Base-by-base conservation (phyloP, 2,113 vertebrate genomes). In the Vombatus ursinus region DNA sequence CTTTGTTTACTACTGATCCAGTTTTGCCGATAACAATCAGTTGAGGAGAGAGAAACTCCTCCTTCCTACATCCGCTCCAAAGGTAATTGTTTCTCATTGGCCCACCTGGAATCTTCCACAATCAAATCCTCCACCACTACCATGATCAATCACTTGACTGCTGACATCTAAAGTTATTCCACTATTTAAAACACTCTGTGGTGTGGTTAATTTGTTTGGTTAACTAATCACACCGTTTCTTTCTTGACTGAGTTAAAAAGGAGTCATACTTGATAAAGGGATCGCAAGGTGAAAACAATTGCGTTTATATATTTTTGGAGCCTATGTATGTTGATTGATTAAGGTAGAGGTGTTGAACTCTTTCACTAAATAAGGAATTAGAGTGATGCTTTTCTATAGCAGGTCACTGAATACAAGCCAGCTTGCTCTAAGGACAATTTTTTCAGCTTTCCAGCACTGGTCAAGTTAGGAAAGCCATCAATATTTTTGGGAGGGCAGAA, bases 401-500 rank as follows among this genome's bases (percentile, higher is more conserved):
- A 84, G 37, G n/a, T 84, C 68, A 44, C 5, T 84, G 68, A 84
- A 93, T 90, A 91, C 93, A 53, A 95, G 94, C 53, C 50, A 0
- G 92, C 84, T 96, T 95, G 92, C 97, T 96, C 93, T 95, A 95
- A 98, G 96, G 93, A 92, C 95, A 98, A 93, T 89, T 91, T 92
- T 96, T 91, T 28, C 91, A 97, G 96, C 90, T 97, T 97, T 96
- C 89, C 93, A 92, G 90, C 44, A 53, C 96, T 98, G 96, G 96
- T 94, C 94, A 95, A 96, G 91, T 94, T 96, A 61, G 95, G 93
- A 95, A 97, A 97, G 95, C 93, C 96, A 96, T 97, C 97, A 98
- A 98, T 98, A 98, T 95, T 98, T 98, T 94, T 98, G 97, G 96
- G 97, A 98, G 95, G 97, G 93, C 92, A 96, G 91, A 91, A 54